Base-by-base conservation (phyloP, 2,888 invertebrate species). In the Agrochola litura region DNA sequence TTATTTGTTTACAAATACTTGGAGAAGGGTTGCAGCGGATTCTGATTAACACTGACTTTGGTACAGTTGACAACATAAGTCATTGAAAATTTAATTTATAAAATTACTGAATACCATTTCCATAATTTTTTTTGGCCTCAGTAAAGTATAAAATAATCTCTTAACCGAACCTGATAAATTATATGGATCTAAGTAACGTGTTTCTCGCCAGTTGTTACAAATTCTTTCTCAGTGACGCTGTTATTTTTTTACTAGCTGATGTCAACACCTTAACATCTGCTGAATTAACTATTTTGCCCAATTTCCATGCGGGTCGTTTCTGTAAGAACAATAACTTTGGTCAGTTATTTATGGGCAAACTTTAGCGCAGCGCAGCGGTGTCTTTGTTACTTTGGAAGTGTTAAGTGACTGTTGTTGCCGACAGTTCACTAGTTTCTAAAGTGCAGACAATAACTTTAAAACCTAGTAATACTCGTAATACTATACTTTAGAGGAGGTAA, bases 341-440 rank as follows among this genome's bases (percentile, higher is more conserved):
- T 9, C 16, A 64, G 54, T 49, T 54, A 77, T 25, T 64, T 76
- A 77, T 6, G 22, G 14, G 19, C 16, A 49, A 65, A 67, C n/a
- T 52, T 60, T 19, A 61, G 4, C 73, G 19, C 12, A 25, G 9
- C 22, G 19, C 12, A 25, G 10, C 22, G 22, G 4, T n/a, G 25
- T 74, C 41, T 61, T 37, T 61, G n/a, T 12, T 14, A 54, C 19
- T 54, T 76, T 19, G 2, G n/a, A 41, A 0, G 22, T 79, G 58
- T 12, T 54, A 54, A 63, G 46, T 37, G 5, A 43, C 54, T 71
- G 10, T 22, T 49, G 54, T 56, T n/a, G 19, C 22, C 5, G 10
- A 71, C 73, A 14, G 41, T 72, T 49, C 54, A 63, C 19, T 49
- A 19, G 54, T 46, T 37, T 64, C 30, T 6, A 25, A 46, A 73